phyloP scores from a whole-genome alignment of 2,113 vertebrate species.

The Engraulis encrasicolus region DNA sequence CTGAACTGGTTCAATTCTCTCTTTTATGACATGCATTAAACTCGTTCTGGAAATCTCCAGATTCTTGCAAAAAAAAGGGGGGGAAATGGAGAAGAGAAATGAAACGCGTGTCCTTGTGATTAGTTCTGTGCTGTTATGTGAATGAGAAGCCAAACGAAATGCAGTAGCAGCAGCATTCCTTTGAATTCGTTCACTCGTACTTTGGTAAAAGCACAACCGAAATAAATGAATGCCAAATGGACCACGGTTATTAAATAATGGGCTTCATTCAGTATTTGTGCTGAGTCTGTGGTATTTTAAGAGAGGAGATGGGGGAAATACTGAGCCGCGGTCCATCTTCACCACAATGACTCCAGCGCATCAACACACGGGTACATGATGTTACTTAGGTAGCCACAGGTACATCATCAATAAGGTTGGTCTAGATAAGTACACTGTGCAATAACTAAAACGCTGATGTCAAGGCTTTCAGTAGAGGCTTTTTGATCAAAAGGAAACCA shows the following conservation, averaged over 20 bases:
- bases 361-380: background rate
- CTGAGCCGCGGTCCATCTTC: background rate
- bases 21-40: background rate
- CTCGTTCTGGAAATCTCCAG: background rate
- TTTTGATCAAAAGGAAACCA: background rate
- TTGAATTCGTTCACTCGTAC: background rate
- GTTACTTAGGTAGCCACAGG: too few species aligned
- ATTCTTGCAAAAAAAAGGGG: background rate
- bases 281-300: too few species aligned
- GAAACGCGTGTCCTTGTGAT: background rate
- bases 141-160: background rate
- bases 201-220: background rate
- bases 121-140: background rate
- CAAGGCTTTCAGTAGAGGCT: background rate
- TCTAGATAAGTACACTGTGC: too few species aligned
- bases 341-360: background rate
- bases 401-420: too few species aligned
- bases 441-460: background rate
- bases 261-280: background rate
- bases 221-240: background rate
- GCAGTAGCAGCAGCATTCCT: background rate
- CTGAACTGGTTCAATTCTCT: constrained; percentile 54
- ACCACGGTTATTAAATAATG: background rate
- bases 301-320: background rate
- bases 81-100: background rate